Evolutionary conservation across 2,113 vertebrate genomes (phyloP), one percentile per base, ranked within the genome.

Genomic region (Cyanoramphus novaezelandiae): DNA sequence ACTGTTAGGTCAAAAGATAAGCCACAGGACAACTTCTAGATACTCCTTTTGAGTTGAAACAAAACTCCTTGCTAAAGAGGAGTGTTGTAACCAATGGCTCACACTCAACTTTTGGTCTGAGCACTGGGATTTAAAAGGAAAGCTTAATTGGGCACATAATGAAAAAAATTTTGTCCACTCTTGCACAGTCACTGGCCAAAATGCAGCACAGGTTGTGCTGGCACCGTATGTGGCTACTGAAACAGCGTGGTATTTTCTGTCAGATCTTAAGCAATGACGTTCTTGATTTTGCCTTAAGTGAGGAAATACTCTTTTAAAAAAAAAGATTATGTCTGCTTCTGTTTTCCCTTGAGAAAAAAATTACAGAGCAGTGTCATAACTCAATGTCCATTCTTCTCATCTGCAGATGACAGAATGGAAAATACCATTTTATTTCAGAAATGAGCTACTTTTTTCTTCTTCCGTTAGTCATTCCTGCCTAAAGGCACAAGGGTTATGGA

Each of bases 391-490:
- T 89, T 91, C 93, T 95, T 91, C 79, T 93, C 74, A 92, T 92
- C 69, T 82, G 29, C 16, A 28, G 83, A 94, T 87, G 88, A 96
- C 88, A 94, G 92, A 92, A 93, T 65, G 74, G 88, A 95, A 97
- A 96, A 97, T 84, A 67, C 74, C 83, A 89, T 70, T 95, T 94
- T 78, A 82, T 88, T 97, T 91, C 86, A 93, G 67, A 92, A 97
- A 77, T 39, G 27, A 95, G 53, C 77, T 92, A 72, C 52, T 91
- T 96, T 81, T 76, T 93, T 79, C 2, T 1, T 88, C 88, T 93
- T 86, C 65, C 1, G 28, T 87, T 96, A 93, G 62, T 94, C 91
- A 91, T 47, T 79, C 65, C 49, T 93, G 83, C 92, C 93, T 87
- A 70, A 49, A 89, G 92, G 88, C 92, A 89, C 65, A 57, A 79